Conservation (phyloP, 1,140 invertebrate genomes). For the Myzus persicae region DNA sequence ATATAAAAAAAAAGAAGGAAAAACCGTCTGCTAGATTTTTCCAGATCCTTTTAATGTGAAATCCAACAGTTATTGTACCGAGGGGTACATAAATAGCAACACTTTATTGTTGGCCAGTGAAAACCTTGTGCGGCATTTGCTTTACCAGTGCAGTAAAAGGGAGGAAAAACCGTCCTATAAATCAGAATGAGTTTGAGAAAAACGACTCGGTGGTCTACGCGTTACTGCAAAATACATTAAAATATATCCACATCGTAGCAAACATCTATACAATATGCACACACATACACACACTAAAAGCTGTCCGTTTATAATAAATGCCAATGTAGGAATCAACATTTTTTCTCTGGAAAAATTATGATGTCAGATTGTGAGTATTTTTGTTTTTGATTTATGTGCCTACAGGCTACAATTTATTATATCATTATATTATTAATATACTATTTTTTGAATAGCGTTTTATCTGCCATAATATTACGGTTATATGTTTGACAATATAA, state of each 20-base stretch:
- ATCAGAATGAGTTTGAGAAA: slow-evolving; percentile 44
- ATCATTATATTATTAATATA: background rate
- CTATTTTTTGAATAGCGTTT: background rate
- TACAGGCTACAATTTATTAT: background rate
- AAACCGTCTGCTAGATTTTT: background rate
- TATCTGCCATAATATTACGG: background rate
- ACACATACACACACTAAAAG: background rate
- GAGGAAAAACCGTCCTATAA: slow-evolving; percentile 14
- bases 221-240: background rate
- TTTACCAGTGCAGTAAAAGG: background rate
- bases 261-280: background rate
- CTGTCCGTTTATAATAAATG: background rate
- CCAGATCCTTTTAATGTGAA: slow-evolving; percentile 6
- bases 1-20: slow-evolving; percentile 5
- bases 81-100: slow-evolving; percentile 32
- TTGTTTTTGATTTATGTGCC: background rate
- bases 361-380: background rate
- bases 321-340: background rate
- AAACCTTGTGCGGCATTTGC: background rate
- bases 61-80: slow-evolving; percentile 42
- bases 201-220: background rate
- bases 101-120: slow-evolving; percentile 29
- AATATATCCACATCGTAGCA: background rate
- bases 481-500: background rate
- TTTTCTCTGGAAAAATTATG: background rate